A percentile compares a stretch with the other conserved stretches of the same genome.
phyloP scores from a whole-genome alignment of 2,888 invertebrate species.

The Phyllotreta cruciferae region DNA sequence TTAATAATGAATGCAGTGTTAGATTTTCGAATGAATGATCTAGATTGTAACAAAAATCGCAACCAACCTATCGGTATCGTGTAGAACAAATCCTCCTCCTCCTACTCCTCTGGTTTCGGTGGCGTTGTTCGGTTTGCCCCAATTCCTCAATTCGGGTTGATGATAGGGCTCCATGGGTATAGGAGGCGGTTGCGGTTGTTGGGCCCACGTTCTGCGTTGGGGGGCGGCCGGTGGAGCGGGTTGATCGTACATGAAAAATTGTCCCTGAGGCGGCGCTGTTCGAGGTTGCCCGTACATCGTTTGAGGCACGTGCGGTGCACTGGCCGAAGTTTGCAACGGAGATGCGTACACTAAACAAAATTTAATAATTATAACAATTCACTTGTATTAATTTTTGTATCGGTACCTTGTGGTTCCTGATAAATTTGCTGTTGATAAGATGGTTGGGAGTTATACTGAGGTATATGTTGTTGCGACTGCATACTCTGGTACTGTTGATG shows the following conservation, averaged over 20 bases:
- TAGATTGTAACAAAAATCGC: too few species aligned
- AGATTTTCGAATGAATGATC: conserved; percentile 26
- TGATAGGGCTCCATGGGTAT: conserved; percentile 44
- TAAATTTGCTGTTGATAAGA: conserved; percentile 63
- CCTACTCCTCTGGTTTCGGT: conserved; percentile 41
- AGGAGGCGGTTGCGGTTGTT: conserved; percentile 49
- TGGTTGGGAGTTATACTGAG: conserved; percentile 53
- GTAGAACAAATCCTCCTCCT: conserved; percentile 70
- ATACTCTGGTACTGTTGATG: conserved; percentile 51
- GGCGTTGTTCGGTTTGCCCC: conserved; percentile 52
- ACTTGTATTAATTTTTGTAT: too few species aligned
- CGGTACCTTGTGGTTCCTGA: conserved; percentile 63
- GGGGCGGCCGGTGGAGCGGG: conserved; percentile 44
- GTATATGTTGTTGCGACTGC: conserved; percentile 44
- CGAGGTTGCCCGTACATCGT: conserved; percentile 60
- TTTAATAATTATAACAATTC: not conserved
- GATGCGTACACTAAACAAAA: conserved; percentile 45
- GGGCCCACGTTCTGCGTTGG: conserved; percentile 73
- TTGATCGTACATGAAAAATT: conserved; percentile 80
- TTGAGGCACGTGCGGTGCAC: conserved; percentile 62
- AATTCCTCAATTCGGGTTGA: conserved; percentile 55
- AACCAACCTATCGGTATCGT: conserved; percentile 59
- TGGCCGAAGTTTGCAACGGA: conserved; percentile 56
- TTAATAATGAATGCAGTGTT: too few species aligned
- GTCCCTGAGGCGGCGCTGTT: conserved; percentile 62